Evolutionary conservation across 2,797 vertebrate genomes (phyloP), one percentile per base, ranked within the genome.

Genomic region (Dendrocincla tyrannina): DNA sequence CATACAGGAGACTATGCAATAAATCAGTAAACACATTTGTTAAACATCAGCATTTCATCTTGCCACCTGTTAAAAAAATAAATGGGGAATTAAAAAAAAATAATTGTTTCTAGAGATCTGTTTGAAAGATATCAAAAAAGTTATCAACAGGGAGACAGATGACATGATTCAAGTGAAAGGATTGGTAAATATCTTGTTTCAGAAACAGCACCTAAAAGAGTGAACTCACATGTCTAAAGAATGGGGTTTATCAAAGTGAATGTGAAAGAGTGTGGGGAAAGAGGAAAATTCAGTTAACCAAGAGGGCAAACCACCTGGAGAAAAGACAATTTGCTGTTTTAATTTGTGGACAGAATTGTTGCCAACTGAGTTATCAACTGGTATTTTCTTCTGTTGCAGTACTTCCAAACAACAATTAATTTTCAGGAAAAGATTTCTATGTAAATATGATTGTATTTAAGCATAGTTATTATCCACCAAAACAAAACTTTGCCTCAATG

Each of bases 11-110:
- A 90, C 64, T 94, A 66, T 41, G 11, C 66, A 93, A 95, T 80
- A 88, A 92, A 96, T 95, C 80, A 92, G 11, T 55, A 62, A 75
- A 53, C 14, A 64, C 1, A 17, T 56, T 88, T 84, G n/a, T 86
- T 95, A 96, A 96, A 86, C 53, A 91, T 18, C 55, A 93, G n/a
- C 79, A 88, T 49, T 88, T 94, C 75, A 58, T 72, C 22, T 55
- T 62, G 22, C 7, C 77, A 47, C 37, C 74, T 78, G 13, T 22
- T 35, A 67, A 94, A 89, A 69, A 35, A n/a, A 20, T 14, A 52
- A 52, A 50, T 27, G 2, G 7, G 11, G 6, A 37, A 64, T 89
- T 82, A 50, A 23, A 7, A 50, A 64, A 64, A 47, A 60, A 50
- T 1, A 46, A 50, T 22, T 17, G 62, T 69, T 89, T 55, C n/a